phyloP scores from a whole-genome alignment of 2,797 vertebrate species.

The Lerista edwardsae region DNA sequence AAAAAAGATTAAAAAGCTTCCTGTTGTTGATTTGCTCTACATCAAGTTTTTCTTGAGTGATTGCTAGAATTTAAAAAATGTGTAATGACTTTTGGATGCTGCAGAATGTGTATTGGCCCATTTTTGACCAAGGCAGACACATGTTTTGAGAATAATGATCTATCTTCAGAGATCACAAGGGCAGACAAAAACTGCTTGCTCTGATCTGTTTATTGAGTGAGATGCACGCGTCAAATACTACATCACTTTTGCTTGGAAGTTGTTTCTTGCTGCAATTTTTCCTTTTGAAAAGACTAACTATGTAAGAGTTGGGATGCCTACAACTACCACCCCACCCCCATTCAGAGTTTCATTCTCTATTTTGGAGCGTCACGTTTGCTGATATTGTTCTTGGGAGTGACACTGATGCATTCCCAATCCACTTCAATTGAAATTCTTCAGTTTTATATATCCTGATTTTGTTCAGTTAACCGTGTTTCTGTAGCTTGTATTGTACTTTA shows the following conservation, averaged over 20 bases:
- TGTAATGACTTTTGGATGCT: constrained; percentile 72
- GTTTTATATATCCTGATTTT: no score
- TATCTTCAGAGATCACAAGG: constrained; percentile 42
- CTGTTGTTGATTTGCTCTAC: background rate
- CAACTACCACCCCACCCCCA: no score
- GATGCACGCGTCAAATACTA: background rate
- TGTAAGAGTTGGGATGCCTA: no score
- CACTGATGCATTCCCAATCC: no score
- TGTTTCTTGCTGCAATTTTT: constrained; percentile 47
- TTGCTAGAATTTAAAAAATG: constrained; percentile 68
- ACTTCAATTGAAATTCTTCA: no score
- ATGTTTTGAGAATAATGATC: constrained; percentile 72
- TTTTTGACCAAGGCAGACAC: constrained; percentile 56
- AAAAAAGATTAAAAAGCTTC: background rate
- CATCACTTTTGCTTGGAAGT: background rate
- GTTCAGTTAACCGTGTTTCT: no score
- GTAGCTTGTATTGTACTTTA: no score
- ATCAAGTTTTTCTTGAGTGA: constrained; percentile 44
- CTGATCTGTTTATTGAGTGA: constrained; percentile 6
- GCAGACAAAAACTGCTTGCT: constrained; percentile 34
- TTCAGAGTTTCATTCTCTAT: no score
- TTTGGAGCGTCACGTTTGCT: no score
- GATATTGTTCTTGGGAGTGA: no score
- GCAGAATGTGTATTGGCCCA: constrained; percentile 43
- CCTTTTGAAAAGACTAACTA: constrained; percentile 23